Evolutionary conservation across 2,888 invertebrate species (phyloP).

Genomic region (Elegia similella): DNA sequence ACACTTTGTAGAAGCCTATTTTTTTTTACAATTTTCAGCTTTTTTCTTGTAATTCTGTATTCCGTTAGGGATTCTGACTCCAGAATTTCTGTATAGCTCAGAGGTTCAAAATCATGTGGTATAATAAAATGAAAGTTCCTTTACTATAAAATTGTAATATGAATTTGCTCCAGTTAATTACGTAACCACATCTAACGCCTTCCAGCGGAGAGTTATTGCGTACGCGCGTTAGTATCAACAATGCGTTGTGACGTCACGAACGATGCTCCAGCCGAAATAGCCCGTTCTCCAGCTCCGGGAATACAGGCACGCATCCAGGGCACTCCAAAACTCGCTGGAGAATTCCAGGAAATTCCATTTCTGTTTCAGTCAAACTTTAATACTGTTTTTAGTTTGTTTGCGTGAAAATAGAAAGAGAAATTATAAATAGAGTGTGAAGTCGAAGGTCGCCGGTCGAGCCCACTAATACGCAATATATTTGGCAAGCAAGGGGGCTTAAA

Average conservation of each 20-base stretch:
- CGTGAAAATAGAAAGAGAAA: too few species aligned
- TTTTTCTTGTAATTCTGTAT: too few species aligned
- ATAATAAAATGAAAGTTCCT: neutral
- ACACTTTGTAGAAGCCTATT: too few species aligned
- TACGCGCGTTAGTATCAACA: conserved; percentile 6
- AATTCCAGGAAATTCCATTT: conserved; percentile 41
- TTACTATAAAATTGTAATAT: neutral
- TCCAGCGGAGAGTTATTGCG: neutral
- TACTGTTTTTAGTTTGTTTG: too few species aligned
- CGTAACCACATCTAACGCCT: neutral
- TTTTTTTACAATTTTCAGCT: too few species aligned
- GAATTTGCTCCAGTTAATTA: neutral
- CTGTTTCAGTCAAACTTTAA: neutral
- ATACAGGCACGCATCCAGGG: conserved; percentile 57
- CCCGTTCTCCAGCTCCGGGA: conserved; percentile 61
- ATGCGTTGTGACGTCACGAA: conserved; percentile 19
- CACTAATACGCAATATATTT: neutral
- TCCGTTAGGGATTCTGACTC: too few species aligned
- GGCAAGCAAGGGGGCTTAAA: neutral
- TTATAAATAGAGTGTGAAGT: neutral
- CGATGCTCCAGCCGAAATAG: conserved; percentile 54
- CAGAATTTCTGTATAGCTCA: too few species aligned
- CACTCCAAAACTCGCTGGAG: conserved; percentile 42
- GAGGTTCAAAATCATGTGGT: too few species aligned
- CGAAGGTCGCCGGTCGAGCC: neutral